A percentile compares a stretch with the other conserved stretches of the same genome.
phyloP scores from a whole-genome alignment of 2,888 invertebrate species.

The Dasypogon diadema region DNA sequence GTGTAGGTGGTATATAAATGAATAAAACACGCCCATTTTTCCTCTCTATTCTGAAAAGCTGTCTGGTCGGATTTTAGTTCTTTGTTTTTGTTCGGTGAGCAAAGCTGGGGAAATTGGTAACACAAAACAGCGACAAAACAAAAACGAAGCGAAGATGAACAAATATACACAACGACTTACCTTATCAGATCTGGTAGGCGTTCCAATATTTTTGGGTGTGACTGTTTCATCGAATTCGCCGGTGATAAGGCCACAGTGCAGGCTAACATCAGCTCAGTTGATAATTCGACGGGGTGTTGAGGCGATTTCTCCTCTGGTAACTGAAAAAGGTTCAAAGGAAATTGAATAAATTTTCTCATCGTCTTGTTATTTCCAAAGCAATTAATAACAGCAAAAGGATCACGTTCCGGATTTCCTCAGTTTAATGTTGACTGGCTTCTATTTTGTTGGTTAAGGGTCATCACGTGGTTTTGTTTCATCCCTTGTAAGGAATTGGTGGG shows the following conservation, averaged over 20 bases:
- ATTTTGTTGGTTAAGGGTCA: too few relatives aligned
- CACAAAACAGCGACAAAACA: constrained; percentile 17
- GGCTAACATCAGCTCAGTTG: constrained; percentile 69
- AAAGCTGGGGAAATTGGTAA: constrained; percentile 2
- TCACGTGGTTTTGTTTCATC: too few relatives aligned
- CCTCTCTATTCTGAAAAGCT: constrained; percentile 41
- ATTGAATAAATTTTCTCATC: constrained; percentile 1
- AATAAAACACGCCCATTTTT: constrained; percentile 41
- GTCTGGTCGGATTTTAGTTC: background rate
- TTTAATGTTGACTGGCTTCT: background rate
- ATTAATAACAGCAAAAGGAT: background rate
- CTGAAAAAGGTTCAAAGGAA: constrained; percentile 60
- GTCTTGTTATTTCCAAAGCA: background rate
- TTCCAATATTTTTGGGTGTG: constrained; percentile 68
- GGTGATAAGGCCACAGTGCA: constrained; percentile 68
- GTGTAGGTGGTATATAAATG: constrained; percentile 20
- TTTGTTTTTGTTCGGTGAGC: background rate
- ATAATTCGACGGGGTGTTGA: constrained; percentile 69
- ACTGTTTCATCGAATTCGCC: constrained; percentile 66
- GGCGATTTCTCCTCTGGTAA: constrained; percentile 69
- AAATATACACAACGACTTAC: constrained; percentile 62
- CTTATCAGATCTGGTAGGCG: constrained; percentile 69
- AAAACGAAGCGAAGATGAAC: constrained; percentile 25
- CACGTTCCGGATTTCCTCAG: background rate
- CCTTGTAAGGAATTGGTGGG: too few relatives aligned